Evolutionary conservation across 2,888 invertebrate genomes (phyloP), one percentile per base, ranked within the genome.

Genomic region (Athalia circularis): DNA sequence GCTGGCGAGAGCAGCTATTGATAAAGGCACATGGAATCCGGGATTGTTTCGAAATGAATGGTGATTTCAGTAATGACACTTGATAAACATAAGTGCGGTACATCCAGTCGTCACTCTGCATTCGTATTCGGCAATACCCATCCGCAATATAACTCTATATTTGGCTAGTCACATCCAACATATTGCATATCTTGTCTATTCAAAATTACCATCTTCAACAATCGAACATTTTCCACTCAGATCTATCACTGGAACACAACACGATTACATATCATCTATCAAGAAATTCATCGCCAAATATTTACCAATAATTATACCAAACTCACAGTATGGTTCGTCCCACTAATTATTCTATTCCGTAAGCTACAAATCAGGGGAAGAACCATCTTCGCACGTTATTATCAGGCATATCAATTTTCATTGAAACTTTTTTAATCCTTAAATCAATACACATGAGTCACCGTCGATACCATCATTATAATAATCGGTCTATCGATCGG

Each of bases 21-120:
- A 90, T 88, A 89, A 83, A 89, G 87, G 90, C 92, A 92, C 92
- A 92, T 92, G 92, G 91, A 91, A 91, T 91, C 88, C 89, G 89
- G 88, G 89, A 88, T 88, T 85, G 82, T 86, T 87, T 86, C 85
- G 83, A 86, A 84, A 86, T 85, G 86, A 86, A 85, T 84, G 85
- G 85, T 85, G 85, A 87, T 86, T 84, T 87, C 83, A 84, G 84
- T 85, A 87, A 86, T 84, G 86, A 85, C 81, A 79, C 84, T 83
- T 80, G 84, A 83, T 84, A 87, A 82, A 80, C 82, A 83, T 85
- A 84, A 83, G 86, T 85, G 84, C 84, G 84, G 83, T 86, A 83
- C 83, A 83, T 85, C 84, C 85, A 86, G 84, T 86, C 87, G 87
- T 87, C 86, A 86, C 79, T 82, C 79, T 82, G 80, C 50, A 43